These are phyloP conservation scores for Pelodytes ibericus DNA, from an alignment of 2,797 vertebrate genomes.

Conservation along the genomic window DNA sequence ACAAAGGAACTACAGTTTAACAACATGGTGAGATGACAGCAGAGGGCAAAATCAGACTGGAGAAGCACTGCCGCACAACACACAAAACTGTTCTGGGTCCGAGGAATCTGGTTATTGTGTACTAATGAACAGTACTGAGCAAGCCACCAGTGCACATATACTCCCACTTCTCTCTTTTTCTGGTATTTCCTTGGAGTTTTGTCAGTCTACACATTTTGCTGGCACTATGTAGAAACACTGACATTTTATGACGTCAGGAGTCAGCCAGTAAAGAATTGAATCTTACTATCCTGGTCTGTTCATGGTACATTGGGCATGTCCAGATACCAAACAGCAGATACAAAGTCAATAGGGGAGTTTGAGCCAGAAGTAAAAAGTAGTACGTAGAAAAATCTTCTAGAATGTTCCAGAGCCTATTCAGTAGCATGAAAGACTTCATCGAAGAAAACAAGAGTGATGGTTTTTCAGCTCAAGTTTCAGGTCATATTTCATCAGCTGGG, in stretches of 20 bases:
- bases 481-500: too few species aligned
- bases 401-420: too few species aligned
- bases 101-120: conserved; percentile 15
- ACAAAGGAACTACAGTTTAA: conserved; percentile 64
- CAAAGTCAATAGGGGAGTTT: neutral
- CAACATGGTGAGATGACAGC: conserved; percentile 49
- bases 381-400: neutral
- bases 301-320: neutral
- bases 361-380: neutral
- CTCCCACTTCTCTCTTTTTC: neutral
- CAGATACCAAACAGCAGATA: neutral
- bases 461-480: too few species aligned
- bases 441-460: too few species aligned
- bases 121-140: too few species aligned
- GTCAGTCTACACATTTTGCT: neutral
- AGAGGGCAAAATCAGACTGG: conserved; percentile 16
- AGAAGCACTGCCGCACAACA: conserved; percentile 15
- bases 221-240: neutral
- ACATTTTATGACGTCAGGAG: neutral
- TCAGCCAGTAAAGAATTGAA: neutral
- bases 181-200: neutral
- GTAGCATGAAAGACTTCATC: too few species aligned
- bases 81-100: neutral
- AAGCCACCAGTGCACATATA: neutral
- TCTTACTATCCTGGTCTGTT: neutral